Percentiles rank a stretch among this genome's conserved stretches.
Evolutionary conservation across 2,797 vertebrate genomes (phyloP).

Genomic region (Stomatorhinus walkeri): DNA sequence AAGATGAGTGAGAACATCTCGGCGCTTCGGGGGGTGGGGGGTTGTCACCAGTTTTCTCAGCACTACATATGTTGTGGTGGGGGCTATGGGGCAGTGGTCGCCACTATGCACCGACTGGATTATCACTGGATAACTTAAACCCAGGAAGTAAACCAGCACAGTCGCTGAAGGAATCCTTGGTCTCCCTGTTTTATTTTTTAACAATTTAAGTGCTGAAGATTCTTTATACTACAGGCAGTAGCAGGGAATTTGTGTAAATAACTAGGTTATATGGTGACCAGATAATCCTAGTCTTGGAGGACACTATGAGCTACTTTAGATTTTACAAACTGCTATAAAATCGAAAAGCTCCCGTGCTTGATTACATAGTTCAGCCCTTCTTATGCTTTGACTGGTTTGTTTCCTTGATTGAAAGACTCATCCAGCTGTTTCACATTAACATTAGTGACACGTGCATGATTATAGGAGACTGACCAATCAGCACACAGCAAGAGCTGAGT

Average conservation of each 20-base stretch:
- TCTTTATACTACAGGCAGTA: neutral
- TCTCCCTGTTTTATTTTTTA: neutral
- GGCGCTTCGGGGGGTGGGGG: neutral
- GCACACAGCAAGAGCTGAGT: neutral
- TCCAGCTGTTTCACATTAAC: neutral
- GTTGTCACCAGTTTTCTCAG: neutral
- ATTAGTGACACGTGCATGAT: neutral
- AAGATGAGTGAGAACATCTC: neutral
- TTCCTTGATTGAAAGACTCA: neutral
- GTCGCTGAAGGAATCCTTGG: neutral
- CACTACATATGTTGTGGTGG: neutral
- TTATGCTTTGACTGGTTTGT: neutral
- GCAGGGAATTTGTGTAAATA: neutral
- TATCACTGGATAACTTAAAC: neutral
- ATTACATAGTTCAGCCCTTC: neutral
- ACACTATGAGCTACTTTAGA: neutral
- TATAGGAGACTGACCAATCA: neutral
- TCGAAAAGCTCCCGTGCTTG: neutral
- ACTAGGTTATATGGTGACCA: neutral
- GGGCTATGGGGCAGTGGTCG: neutral
- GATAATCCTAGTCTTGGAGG: neutral
- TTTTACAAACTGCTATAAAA: neutral
- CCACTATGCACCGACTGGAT: neutral
- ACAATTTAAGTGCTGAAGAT: neutral
- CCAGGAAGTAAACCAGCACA: neutral